Evolutionary conservation across 2,113 vertebrate genomes (phyloP), one percentile per base, ranked within the genome.

Genomic region (Chaenogobius annularis): DNA sequence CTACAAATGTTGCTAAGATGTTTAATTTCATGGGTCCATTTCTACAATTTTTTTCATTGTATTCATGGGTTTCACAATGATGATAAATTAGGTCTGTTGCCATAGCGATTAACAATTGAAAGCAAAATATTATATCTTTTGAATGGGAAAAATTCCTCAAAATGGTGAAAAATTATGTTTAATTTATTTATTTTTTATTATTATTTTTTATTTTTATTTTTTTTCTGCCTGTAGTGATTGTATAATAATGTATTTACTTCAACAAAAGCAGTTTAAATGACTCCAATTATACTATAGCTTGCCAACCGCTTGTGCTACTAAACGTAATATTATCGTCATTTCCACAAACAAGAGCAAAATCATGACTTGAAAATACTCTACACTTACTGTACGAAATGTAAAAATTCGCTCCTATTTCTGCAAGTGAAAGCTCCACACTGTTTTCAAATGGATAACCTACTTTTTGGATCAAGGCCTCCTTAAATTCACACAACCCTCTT

Each of bases 361-460:
- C 26, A 31, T 31, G 26, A 1, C 26, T 31, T 31, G 15, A 19
- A 5, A 55, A 55, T 54, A 10, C 1, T 9, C 50, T 10, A 55
- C 11, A 55, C 54, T 55, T 6, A 1, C 26, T 31, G 26, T 31
- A 31, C 1, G 4, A 31, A 31, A 4, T 31, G 26, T 31, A 31
- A 14, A 14, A 26, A 11, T 59, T 15, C 20, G 4, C 6, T 26
- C 23, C 1, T 26, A 59, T 7, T 2, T 17, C 14, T 17, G 14
- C 3, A 19, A 44, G 76, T 78, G 37, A 75, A 66, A 64, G 26
- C 47, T 46, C 79, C 78, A 77, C 82, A 14, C 44, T 0, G 44
- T n/a, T 56, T 74, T 81, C 35, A 37, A 67, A 48, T 52, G 50
- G 66, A 40, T 64, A 70, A 40, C 50, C 46, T 7, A 10, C 0